These are phyloP conservation scores for Himalopsyche phryganea DNA, from an alignment of 1,140 invertebrate species.

Conservation along the genomic window DNA sequence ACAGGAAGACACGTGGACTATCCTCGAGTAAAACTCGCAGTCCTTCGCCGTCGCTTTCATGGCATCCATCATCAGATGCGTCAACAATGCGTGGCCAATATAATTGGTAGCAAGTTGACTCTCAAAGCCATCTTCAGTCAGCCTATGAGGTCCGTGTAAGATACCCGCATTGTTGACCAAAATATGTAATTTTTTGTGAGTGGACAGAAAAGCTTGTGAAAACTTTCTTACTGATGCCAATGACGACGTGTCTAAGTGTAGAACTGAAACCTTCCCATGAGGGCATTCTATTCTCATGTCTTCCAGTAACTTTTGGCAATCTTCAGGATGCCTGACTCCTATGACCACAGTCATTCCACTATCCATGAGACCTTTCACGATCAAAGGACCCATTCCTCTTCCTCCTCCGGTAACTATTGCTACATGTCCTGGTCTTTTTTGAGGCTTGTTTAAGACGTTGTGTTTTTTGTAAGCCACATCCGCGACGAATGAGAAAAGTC, in stretches of 20 bases:
- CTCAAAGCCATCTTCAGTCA: slow-evolving; percentile 79
- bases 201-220: slow-evolving; percentile 60
- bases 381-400: slow-evolving; percentile 79
- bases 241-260: slow-evolving; percentile 59
- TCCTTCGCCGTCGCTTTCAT: slow-evolving; percentile 60
- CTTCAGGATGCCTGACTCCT: slow-evolving; percentile 43
- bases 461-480: no score
- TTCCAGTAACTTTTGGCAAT: not conserved
- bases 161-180: slow-evolving; percentile 86
- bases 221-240: slow-evolving; percentile 76
- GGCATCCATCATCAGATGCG: slow-evolving; percentile 75
- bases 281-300: slow-evolving; percentile 39
- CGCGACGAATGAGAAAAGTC: no score
- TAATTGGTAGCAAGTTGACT: slow-evolving; percentile 83
- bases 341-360: slow-evolving; percentile 82
- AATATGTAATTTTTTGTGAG: slow-evolving; percentile 65
- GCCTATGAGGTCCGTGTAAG: slow-evolving; percentile 75
- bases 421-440: slow-evolving; percentile 52
- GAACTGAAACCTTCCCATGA: slow-evolving; percentile 51
- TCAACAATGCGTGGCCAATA: slow-evolving; percentile 83
- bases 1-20: slow-evolving; percentile 86
- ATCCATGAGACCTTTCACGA: slow-evolving; percentile 73
- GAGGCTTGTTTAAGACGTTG: no score
- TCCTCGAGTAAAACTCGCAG: slow-evolving; percentile 57
- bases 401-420: slow-evolving; percentile 86